Conservation (phyloP, 2,113 vertebrate species). For the Tricholaema leucomelas region DNA sequence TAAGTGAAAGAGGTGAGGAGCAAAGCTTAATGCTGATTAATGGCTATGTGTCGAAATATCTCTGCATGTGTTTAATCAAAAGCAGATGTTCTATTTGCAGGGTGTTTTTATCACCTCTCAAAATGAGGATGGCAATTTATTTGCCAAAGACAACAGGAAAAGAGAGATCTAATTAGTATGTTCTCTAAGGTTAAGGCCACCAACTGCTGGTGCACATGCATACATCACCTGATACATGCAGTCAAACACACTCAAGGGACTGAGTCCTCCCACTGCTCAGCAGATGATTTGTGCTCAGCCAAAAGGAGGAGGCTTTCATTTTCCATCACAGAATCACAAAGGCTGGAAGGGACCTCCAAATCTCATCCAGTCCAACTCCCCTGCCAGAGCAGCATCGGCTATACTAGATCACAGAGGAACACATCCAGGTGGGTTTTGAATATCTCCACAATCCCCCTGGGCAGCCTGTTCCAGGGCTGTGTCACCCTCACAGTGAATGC, state of each 20-base stretch:
- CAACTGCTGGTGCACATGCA: background rate
- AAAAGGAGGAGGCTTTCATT: background rate
- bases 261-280: background rate
- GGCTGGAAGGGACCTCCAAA: too few species aligned
- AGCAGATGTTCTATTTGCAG: slow-evolving; percentile 30
- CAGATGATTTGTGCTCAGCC: background rate
- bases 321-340: background rate
- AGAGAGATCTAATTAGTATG: background rate
- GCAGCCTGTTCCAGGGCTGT: too few species aligned
- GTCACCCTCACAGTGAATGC: background rate
- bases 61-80: slow-evolving; percentile 38
- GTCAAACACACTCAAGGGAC: background rate
- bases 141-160: background rate
- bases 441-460: too few species aligned
- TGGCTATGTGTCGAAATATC: background rate
- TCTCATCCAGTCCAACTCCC: too few species aligned
- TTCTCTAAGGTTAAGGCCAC: background rate
- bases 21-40: slow-evolving; percentile 33
- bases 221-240: background rate
- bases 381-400: too few species aligned
- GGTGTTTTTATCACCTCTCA: background rate
- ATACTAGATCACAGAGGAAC: too few species aligned
- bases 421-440: too few species aligned
- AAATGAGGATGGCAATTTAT: background rate
- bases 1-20: background rate